Conservation (phyloP, 2,888 invertebrate genomes). For the Callyntrura sp. region DNA sequence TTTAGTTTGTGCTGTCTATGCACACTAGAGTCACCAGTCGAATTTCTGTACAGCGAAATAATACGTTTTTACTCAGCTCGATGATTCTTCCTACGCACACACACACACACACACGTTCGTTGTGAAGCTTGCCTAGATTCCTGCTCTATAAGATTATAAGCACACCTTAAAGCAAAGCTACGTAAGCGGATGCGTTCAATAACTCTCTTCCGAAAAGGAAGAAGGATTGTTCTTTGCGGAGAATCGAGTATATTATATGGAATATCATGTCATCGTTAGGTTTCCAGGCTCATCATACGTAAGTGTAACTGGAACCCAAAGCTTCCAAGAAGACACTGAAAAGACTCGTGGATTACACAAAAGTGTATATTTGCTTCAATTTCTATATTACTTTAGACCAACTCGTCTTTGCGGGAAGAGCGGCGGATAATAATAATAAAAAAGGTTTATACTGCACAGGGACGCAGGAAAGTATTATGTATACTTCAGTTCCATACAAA, state of each 20-base stretch:
- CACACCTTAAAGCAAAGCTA: constrained; percentile 37
- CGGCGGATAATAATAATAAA: background rate
- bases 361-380: background rate
- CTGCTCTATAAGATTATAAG: constrained; percentile 10
- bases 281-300: constrained; percentile 54
- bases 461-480: background rate
- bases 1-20: background rate
- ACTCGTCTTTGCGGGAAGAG: background rate
- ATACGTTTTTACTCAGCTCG: background rate
- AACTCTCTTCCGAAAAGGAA: constrained; percentile 81
- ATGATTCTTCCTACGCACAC: background rate
- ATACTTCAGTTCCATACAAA: background rate
- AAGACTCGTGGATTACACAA: constrained; percentile 35
- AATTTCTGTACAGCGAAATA: constrained; percentile 10
- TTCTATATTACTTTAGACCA: background rate
- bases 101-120: too few species aligned
- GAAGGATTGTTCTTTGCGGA: constrained; percentile 59
- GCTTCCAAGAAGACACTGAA: constrained; percentile 50
- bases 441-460: background rate
- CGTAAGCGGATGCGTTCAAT: constrained; percentile 81
- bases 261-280: constrained; percentile 63
- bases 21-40: background rate
- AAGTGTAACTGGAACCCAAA: constrained; percentile 58
- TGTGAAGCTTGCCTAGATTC: background rate
- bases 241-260: constrained; percentile 12